A percentile compares a stretch with the other conserved stretches of the same genome.
Evolutionary conservation across 1,140 invertebrate genomes (phyloP).

Genomic region (Frieseomelitta varia): DNA sequence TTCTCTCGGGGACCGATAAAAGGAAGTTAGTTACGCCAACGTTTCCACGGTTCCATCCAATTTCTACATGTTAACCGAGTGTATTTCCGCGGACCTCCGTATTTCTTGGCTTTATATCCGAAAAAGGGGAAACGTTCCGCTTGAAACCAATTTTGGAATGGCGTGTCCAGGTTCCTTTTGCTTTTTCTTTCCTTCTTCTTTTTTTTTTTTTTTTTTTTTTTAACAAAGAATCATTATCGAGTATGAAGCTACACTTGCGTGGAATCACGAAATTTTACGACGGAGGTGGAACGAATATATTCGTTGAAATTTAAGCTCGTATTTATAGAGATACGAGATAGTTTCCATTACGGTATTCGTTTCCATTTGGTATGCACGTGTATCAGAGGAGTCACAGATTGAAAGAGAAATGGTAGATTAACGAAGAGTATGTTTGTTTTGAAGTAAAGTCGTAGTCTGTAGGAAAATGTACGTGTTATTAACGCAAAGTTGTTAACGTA

Average conservation of each 20-base stretch:
- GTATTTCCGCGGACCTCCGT: not conserved
- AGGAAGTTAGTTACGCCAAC: conserved; percentile 26
- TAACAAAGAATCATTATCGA: not conserved
- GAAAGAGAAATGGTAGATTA: too few species aligned
- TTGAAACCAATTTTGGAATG: not conserved
- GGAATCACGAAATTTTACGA: not conserved
- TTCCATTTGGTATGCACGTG: not conserved
- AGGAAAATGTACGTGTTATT: too few species aligned
- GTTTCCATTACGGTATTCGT: not conserved
- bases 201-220: not conserved
- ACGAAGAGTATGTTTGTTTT: too few species aligned
- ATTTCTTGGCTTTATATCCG: conserved; percentile 10
- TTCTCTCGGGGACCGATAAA: conserved; percentile 3
- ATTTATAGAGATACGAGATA: not conserved
- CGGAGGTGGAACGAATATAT: not conserved
- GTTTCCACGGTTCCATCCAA: conserved; percentile 32
- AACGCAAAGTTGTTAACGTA: too few species aligned
- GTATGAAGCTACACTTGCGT: not conserved
- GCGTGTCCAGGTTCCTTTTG: not conserved
- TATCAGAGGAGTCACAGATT: not conserved
- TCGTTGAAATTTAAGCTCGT: not conserved
- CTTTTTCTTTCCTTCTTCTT: not conserved
- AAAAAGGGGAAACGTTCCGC: not conserved
- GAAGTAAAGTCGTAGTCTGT: too few species aligned
- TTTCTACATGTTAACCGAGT: conserved; percentile 16